Evolutionary conservation across 2,113 vertebrate species (phyloP), one percentile per base, ranked within the genome.

Genomic region (Boulengeromyrus knoepffleri): DNA sequence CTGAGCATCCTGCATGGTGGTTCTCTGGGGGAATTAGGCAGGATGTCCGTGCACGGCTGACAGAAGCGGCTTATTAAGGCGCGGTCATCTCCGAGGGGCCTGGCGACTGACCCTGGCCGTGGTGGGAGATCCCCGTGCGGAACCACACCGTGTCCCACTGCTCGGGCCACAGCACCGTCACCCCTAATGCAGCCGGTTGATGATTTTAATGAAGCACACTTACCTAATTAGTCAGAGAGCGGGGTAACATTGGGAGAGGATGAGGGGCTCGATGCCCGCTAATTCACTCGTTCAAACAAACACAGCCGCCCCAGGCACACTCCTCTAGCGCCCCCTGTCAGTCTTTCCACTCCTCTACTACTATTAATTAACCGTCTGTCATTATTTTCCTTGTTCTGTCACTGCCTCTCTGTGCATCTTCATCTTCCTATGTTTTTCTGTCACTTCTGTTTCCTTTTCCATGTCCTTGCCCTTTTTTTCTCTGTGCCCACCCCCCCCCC

Each of bases 281-380:
- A 94, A 94, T 95, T 94, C 93, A 92, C 92, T 91, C 92, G 50
- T 36, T 56, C 93, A 95, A 95, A 95, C 95, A 95, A 95, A 95
- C 94, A 95, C 95, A 96, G 95, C 95, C 95, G 95, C 92, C 92
- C 89, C 89, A 89, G 88, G 24, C 90, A 91, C 91, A 91, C 92
- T 91, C 90, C 92, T 88, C 31, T 66, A 87, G 89, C 89, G 50
- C 66, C 83, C 74, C 10, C 36, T 89, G 47, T 45, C 21, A 56
- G n/a, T 45, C 19, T 42, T 49, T 85, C 36, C 83, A 27, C 85
- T 8, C 5, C 53, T 77, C 15, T 89, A 27, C 56, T 19, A 21
- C 27, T 46, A 47, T 58, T 52, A 27, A 47, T 58, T 52, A 27
- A 13, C 42, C 19, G 49, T 88, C 13, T 27, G 36, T 56, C 10